Percentiles rank a stretch among this genome's conserved stretches.
Evolutionary conservation across 2,797 vertebrate genomes (phyloP).

Genomic region (Gymnocypris eckloni): DNA sequence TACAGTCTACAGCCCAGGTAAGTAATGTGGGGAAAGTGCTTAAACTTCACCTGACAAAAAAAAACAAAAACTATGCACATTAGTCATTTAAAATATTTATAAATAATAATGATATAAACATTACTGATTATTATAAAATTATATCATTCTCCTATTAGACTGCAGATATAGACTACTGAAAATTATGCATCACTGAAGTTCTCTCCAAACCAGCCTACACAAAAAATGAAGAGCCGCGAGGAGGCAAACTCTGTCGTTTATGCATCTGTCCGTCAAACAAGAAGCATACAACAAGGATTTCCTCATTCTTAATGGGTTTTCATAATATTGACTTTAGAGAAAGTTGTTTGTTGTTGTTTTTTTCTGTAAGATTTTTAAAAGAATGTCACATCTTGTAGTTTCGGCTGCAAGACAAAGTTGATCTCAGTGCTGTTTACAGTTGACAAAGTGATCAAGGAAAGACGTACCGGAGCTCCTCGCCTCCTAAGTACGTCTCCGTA

Average conservation of each 20-base stretch:
- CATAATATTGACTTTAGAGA: not conserved
- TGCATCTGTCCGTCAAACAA: not conserved
- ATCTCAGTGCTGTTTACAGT: not conserved
- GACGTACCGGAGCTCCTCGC: too few relatives aligned
- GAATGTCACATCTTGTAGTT: not conserved
- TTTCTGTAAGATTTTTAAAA: not conserved
- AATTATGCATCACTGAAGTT: constrained; percentile 26
- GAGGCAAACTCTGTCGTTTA: not conserved
- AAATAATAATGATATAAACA: too few relatives aligned
- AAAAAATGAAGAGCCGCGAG: not conserved
- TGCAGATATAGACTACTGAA: not conserved
- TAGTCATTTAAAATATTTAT: not conserved
- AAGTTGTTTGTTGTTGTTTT: not conserved
- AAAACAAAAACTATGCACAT: not conserved
- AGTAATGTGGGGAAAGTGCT: too few relatives aligned
- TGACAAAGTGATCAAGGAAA: not conserved
- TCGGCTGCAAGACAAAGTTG: not conserved
- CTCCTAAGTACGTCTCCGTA: too few relatives aligned
- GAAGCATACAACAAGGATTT: not conserved
- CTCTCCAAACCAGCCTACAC: not conserved
- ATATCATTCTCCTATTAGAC: not conserved
- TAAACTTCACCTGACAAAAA: not conserved
- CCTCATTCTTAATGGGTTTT: not conserved
- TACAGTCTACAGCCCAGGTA: not conserved
- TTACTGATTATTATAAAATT: not conserved